Base-by-base conservation (phyloP, 2,888 invertebrate species). In the Cataglyphis livida region DNA sequence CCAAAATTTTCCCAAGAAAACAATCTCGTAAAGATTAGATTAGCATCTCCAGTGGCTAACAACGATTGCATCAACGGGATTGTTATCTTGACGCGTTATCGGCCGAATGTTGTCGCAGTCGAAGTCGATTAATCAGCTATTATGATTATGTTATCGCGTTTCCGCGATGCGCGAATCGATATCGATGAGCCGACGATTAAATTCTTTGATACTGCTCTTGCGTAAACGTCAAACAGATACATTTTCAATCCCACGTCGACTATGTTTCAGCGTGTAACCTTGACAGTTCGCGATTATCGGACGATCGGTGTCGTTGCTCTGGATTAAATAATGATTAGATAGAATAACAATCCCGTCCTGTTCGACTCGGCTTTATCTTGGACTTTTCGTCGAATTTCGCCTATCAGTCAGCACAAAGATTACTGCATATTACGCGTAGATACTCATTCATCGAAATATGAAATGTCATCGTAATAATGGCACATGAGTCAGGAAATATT, bases 11-110 rank as follows among this genome's bases (percentile, higher is more conserved):
- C 65, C 71, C 75, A 71, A 81, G 83, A 85, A 83, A 84, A 83
- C 81, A 86, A 82, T 83, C 83, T 89, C 81, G 81, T 68, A 82
- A 74, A 82, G 75, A 2, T 64, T 65, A 84, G 90, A 91, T 92
- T 90, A 89, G 84, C 85, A 91, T 90, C 89, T 88, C 76, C 84
- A 88, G 87, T 84, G 84, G 85, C 71, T 84, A 38, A 87, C 87
- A 91, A 91, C 91, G 90, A 91, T 91, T 41, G 35, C 89, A 92
- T 91, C 89, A 82, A 44, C 79, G 82, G 87, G 89, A 91, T 90
- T 54, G 51, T 76, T 92, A 92, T 90, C 84, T 87, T 84, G 82
- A 74, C 82, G 75, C 85, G 88, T 90, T 92, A 92, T 92, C 91
- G 82, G 76, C 84, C 87, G 89, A 83, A 88, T 87, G 79, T 84